Percentiles rank a stretch among this genome's conserved stretches.
phyloP scores from a whole-genome alignment of 2,113 vertebrate species.

The Pongo abelii region DNA sequence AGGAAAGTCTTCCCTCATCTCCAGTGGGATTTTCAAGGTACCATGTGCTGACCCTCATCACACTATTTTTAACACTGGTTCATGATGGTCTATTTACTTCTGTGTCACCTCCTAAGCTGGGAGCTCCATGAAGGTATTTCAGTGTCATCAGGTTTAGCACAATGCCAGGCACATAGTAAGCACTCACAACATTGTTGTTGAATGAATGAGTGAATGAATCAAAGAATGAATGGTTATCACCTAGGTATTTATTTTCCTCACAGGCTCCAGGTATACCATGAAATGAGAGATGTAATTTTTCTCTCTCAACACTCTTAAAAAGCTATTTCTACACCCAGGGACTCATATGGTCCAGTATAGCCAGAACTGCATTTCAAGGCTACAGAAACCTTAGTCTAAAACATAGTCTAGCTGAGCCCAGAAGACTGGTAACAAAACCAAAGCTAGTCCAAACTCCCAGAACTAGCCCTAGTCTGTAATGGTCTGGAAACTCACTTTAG shows the following conservation, averaged over 20 bases:
- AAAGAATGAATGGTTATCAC: neutral
- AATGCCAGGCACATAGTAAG: neutral
- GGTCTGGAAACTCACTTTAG: neutral
- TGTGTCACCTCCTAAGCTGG: neutral
- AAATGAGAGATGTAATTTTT: neutral
- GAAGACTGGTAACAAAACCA: neutral
- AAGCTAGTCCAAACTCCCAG: neutral
- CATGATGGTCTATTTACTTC: neutral
- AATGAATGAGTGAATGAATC: neutral
- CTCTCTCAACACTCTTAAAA: neutral
- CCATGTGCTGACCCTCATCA: fast-evolving
- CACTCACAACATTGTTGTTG: neutral
- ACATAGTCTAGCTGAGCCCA: too few species aligned
- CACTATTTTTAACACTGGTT: neutral
- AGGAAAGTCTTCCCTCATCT: neutral
- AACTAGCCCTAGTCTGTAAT: neutral
- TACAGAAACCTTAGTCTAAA: neutral
- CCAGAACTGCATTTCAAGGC: neutral
- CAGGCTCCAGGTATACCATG: neutral
- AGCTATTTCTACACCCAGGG: neutral
- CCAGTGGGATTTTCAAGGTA: neutral
- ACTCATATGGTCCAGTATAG: neutral
- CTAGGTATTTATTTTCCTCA: neutral
- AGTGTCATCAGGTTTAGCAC: neutral
- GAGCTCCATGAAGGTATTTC: neutral